phyloP scores from a whole-genome alignment of 1,140 invertebrate species.

The Philopotamus ludificatus region DNA sequence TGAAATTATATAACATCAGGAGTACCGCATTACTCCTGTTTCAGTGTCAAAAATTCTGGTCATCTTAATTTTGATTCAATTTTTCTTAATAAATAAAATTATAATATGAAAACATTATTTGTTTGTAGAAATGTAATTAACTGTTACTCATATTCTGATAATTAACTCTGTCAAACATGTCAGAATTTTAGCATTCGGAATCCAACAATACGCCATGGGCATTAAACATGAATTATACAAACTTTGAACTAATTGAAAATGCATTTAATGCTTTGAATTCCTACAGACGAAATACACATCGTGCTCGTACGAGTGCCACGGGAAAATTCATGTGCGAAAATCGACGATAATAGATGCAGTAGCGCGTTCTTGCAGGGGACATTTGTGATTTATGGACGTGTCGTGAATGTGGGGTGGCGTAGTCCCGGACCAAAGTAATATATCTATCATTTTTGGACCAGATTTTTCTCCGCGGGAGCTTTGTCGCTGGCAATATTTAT shows the following conservation, averaged over 20 bases:
- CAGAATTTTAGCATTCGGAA: no score
- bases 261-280: not conserved
- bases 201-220: no score
- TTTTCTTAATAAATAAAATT: no score
- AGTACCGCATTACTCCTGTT: no score
- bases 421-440: not conserved
- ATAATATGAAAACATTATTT: no score
- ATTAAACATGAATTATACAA: not conserved
- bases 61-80: no score
- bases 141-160: no score
- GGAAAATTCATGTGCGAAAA: conserved; percentile 8
- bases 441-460: conserved; percentile 6
- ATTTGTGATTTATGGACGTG: not conserved
- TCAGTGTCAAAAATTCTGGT: no score
- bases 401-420: not conserved
- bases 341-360: conserved; percentile 8
- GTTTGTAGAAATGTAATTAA: no score
- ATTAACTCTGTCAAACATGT: no score
- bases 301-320: not conserved
- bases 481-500: no score
- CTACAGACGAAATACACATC: not conserved
- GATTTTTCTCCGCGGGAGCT: not conserved
- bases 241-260: not conserved
- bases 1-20: no score
- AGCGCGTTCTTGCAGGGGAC: not conserved